These are phyloP conservation scores for Uromys caudimaculatus DNA, from an alignment of 2,797 vertebrate genomes.

Conservation along the genomic window DNA sequence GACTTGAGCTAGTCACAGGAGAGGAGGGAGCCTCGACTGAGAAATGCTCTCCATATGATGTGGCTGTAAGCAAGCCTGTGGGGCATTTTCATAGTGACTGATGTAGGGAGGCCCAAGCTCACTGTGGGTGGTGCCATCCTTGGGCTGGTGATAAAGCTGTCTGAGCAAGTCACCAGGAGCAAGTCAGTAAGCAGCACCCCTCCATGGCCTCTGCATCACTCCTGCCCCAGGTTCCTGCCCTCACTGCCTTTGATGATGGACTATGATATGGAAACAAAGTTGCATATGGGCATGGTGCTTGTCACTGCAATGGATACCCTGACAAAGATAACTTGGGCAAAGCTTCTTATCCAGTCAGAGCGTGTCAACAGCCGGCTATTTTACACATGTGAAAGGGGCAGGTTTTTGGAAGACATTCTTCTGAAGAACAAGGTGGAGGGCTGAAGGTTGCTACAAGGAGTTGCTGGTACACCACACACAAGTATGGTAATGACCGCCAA, in stretches of 20 bases:
- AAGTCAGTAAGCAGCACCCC: not conserved
- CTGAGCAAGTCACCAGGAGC: not conserved
- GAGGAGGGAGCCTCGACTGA: not conserved
- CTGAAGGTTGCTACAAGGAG: not conserved
- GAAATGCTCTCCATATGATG: not conserved
- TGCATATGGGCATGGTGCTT: not conserved
- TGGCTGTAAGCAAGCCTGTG: not conserved
- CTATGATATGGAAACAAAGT: not conserved
- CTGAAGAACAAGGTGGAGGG: not conserved
- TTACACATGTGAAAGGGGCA: not conserved
- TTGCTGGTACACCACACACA: not conserved
- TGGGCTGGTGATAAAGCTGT: not conserved
- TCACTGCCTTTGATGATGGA: too few species aligned
- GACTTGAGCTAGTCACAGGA: not conserved
- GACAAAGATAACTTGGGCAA: not conserved
- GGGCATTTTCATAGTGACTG: not conserved
- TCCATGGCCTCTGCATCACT: not conserved
- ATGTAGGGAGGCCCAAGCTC: not conserved
- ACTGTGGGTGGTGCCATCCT: not conserved
- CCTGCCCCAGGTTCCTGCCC: not conserved
- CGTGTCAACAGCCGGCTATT: not conserved
- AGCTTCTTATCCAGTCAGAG: not conserved
- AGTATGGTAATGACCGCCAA: not conserved
- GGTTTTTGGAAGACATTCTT: slow-evolving; percentile 36
- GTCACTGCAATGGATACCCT: too few species aligned